Base-by-base conservation (phyloP, 2,113 vertebrate genomes). In the Amphiprion percula region DNA sequence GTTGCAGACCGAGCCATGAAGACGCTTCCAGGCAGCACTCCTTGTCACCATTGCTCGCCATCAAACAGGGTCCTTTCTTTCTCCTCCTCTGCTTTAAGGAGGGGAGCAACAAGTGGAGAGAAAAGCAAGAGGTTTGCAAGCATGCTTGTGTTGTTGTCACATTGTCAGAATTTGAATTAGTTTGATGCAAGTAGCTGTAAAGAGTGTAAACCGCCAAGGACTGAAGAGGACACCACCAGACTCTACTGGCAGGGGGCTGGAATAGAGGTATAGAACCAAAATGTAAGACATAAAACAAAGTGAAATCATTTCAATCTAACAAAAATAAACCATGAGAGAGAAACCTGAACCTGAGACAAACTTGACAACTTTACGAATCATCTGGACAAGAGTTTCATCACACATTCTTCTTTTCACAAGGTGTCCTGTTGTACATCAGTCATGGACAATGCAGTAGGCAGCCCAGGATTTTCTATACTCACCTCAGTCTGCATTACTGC, bases 1-100 rank as follows among this genome's bases (percentile, higher is more conserved):
- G 69, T 79, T 68, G 66, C 28, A 68, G 81, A 82, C 69, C 54
- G 80, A 83, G 77, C 66, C 55, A 65, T 87, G 89, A 92, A 90
- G 86, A 89, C 69, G 90, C 91, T 93, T 14, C 64, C 82, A 87
- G 92, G 91, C 92, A 90, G 75, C 41, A 52, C 68, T 83, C 77
- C 58, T 76, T 91, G 92, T 94, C 93, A 91, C 74, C 88, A 89
- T 80, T 69, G 68, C 92, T 94, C 53, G 88, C 74, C 87, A 84
- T 93, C 93, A 94, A 86, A 68, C 54, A 3, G 21, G 49, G 74
- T 67, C 68, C 74, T 58, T 56, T 50, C 63, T 24, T 59, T 61
- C 64, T 55, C 47, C 30, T 55, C 49, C 49, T 50, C 49, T 21
- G 8, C 49, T 16, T 59, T 11, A n/a, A 63, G 60, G 49, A 72